A percentile compares a stretch with the other conserved stretches of the same genome.
Conservation (phyloP, 2,797 vertebrate genomes). For the Decapterus maruadsi region DNA sequence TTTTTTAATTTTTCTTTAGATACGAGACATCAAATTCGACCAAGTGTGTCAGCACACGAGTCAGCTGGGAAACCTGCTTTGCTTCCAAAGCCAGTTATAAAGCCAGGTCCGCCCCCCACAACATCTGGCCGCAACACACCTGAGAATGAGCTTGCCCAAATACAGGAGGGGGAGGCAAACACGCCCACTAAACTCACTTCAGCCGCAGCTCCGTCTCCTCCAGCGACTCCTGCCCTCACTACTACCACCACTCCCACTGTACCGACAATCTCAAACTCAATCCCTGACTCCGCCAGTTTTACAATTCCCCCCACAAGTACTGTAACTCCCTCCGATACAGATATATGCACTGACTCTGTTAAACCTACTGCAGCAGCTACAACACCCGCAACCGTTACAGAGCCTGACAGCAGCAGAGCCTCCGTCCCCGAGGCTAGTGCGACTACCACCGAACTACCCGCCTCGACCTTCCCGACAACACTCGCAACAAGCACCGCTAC, state of each 20-base stretch:
- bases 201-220: slow-evolving; percentile 4
- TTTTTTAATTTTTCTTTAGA: slow-evolving; percentile 68
- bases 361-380: slow-evolving; percentile 41
- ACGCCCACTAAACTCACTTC: slow-evolving; percentile 61
- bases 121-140: slow-evolving; percentile 80
- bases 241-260: slow-evolving; percentile 30
- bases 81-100: slow-evolving; percentile 85
- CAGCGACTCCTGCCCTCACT: slow-evolving; percentile 30
- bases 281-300: slow-evolving; percentile 51
- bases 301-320: slow-evolving; percentile 55
- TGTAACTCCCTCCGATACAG: slow-evolving; percentile 57
- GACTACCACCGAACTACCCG: slow-evolving; percentile 28
- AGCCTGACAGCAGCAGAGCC: slow-evolving; percentile 47
- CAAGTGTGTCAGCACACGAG: slow-evolving; percentile 81
- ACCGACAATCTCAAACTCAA: slow-evolving; percentile 64
- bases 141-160: slow-evolving; percentile 80
- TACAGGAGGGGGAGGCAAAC: slow-evolving; percentile 73
- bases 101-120: slow-evolving; percentile 71
- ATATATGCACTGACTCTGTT: slow-evolving; percentile 67
- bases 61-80: slow-evolving; percentile 84
- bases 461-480: slow-evolving; percentile 25
- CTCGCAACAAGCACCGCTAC: slow-evolving; percentile 35
- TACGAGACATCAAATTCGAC: slow-evolving; percentile 84
- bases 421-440: slow-evolving; percentile 44
- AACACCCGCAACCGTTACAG: slow-evolving; percentile 44